Conservation (phyloP, 1,140 invertebrate genomes). For the Zaprionus taronus region DNA sequence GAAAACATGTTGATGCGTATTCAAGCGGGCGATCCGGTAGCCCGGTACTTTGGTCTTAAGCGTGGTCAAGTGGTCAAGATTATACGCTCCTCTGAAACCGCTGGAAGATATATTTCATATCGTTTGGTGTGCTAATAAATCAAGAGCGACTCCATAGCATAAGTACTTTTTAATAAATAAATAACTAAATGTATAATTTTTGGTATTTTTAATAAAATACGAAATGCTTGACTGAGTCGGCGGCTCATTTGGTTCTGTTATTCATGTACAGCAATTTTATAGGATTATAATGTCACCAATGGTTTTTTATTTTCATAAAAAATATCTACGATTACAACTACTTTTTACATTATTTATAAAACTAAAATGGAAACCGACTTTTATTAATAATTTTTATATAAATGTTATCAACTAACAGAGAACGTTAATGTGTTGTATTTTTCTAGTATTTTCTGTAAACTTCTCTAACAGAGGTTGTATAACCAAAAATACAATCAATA, state of each 20-base stretch:
- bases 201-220: background rate
- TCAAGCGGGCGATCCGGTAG: conserved; percentile 98
- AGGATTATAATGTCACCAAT: background rate
- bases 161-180: conserved; percentile 13
- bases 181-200: background rate
- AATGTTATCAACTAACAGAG: conserved; percentile 5
- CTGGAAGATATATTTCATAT: conserved; percentile 99
- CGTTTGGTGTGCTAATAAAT: conserved; percentile 93
- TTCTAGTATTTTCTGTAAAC: conserved; percentile 8
- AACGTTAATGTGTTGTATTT: conserved; percentile 11
- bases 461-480: conserved; percentile 5
- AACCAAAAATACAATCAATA: conserved; percentile 18
- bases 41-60: conserved; percentile 87
- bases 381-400: background rate
- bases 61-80: conserved; percentile 96
- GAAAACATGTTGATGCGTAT: conserved; percentile 99
- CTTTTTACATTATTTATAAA: background rate
- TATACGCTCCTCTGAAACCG: conserved; percentile 98
- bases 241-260: background rate
- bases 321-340: background rate
- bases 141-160: background rate
- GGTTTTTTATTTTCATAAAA: too few relatives aligned
- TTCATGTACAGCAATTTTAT: background rate
- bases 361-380: background rate
- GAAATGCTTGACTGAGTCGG: background rate